phyloP scores from a whole-genome alignment of 2,113 vertebrate species.

The Piaya cayana region DNA sequence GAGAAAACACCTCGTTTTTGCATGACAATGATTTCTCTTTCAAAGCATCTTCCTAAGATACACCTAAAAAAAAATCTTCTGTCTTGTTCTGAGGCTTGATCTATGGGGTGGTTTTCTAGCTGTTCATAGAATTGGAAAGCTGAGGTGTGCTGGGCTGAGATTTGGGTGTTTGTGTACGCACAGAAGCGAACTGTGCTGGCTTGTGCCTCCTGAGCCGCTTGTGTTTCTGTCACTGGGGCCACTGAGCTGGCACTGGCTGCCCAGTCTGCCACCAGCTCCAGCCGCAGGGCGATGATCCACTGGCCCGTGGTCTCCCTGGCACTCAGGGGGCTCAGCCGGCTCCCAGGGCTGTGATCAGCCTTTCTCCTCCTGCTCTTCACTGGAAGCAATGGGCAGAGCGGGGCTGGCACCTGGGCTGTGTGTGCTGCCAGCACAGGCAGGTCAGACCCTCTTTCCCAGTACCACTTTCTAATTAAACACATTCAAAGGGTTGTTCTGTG shows the following conservation, averaged over 20 bases:
- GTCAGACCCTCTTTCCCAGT: background rate
- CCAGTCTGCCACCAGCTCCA: too few species aligned
- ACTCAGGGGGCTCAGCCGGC: accelerated
- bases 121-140: too few species aligned
- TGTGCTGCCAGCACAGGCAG: background rate
- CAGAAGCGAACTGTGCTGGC: accelerated
- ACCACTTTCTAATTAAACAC: background rate
- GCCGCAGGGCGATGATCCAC: background rate
- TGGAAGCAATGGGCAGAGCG: background rate
- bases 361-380: background rate
- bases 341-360: background rate
- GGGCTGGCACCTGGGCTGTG: background rate
- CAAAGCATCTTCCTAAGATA: background rate
- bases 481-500: background rate
- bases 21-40: background rate
- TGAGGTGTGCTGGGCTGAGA: background rate
- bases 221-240: background rate
- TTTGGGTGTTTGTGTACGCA: too few species aligned
- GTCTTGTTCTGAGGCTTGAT: background rate
- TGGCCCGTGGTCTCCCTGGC: background rate
- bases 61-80: background rate
- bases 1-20: background rate
- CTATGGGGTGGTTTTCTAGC: accelerated
- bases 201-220: background rate
- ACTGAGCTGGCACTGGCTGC: accelerated